These are phyloP conservation scores for Bufotes viridis DNA, from an alignment of 2,797 vertebrate genomes.

Conservation along the genomic window DNA sequence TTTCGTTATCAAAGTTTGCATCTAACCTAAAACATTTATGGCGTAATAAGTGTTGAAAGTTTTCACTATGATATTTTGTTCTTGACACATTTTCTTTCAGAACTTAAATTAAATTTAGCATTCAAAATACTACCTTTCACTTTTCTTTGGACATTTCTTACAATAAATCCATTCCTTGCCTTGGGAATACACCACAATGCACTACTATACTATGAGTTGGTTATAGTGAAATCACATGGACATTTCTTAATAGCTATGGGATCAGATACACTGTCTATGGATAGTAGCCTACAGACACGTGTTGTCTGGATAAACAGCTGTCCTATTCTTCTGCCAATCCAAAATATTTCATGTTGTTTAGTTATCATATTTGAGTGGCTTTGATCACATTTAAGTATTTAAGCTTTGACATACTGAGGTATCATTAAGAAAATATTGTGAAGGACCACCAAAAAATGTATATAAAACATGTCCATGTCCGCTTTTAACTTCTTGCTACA, in stretches of 20 bases:
- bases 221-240: slow-evolving; percentile 32
- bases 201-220: slow-evolving; percentile 1
- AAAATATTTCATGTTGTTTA: slow-evolving; percentile 36
- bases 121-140: background rate
- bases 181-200: slow-evolving; percentile 22
- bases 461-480: background rate
- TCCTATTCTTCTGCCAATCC: slow-evolving; percentile 26
- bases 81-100: slow-evolving; percentile 32
- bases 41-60: slow-evolving; percentile 33
- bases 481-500: background rate
- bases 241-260: slow-evolving; percentile 26
- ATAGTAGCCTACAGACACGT: slow-evolving; percentile 6
- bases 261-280: slow-evolving; percentile 8
- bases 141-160: background rate
- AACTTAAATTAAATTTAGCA: background rate
- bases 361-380: slow-evolving; percentile 9
- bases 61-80: slow-evolving; percentile 27
- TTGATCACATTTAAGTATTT: background rate
- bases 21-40: slow-evolving; percentile 36
- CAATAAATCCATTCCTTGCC: slow-evolving; percentile 34
- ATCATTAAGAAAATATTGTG: background rate
- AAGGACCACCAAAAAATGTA: background rate
- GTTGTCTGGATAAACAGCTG: slow-evolving; percentile 24
- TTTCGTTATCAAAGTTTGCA: slow-evolving; percentile 43
- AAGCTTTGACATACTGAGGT: background rate